These are phyloP conservation scores for Channa maculata DNA, from an alignment of 2,113 vertebrate genomes.

Conservation along the genomic window DNA sequence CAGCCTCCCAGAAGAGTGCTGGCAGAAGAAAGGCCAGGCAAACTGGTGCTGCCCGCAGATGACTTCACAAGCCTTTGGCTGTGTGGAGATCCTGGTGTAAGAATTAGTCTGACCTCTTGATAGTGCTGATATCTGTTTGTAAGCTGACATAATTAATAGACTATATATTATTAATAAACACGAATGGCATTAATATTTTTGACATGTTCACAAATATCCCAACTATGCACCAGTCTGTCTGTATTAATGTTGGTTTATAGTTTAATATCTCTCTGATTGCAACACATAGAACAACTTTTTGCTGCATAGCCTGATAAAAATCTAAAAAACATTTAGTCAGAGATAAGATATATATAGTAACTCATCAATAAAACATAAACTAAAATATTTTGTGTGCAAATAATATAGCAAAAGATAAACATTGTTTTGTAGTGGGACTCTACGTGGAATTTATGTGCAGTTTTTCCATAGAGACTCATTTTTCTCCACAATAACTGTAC, in stretches of 20 bases:
- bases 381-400: slow-evolving; percentile 2
- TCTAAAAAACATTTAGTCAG: not conserved
- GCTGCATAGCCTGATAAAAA: not conserved
- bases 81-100: slow-evolving; percentile 20
- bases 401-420: slow-evolving; percentile 27
- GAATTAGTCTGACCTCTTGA: slow-evolving; percentile 42
- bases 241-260: too few relatives aligned
- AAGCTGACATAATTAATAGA: slow-evolving; percentile 9
- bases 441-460: slow-evolving; percentile 9
- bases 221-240: too few relatives aligned
- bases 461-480: slow-evolving; percentile 19
- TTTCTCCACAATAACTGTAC: slow-evolving; percentile 20
- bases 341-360: slow-evolving; percentile 25
- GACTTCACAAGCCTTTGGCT: slow-evolving; percentile 22
- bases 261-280: not conserved
- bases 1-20: slow-evolving; percentile 72
- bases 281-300: not conserved
- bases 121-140: slow-evolving; percentile 36
- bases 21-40: slow-evolving; percentile 67
- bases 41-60: slow-evolving; percentile 49
- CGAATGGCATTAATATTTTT: too few relatives aligned
- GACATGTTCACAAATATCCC: too few relatives aligned
- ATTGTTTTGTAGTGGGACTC: slow-evolving; percentile 16
- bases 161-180: not conserved
- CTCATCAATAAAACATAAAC: slow-evolving; percentile 36